A percentile compares a stretch with the other conserved stretches of the same genome.
Evolutionary conservation across 2,888 invertebrate genomes (phyloP).

Genomic region (Campopleginae sp.): DNA sequence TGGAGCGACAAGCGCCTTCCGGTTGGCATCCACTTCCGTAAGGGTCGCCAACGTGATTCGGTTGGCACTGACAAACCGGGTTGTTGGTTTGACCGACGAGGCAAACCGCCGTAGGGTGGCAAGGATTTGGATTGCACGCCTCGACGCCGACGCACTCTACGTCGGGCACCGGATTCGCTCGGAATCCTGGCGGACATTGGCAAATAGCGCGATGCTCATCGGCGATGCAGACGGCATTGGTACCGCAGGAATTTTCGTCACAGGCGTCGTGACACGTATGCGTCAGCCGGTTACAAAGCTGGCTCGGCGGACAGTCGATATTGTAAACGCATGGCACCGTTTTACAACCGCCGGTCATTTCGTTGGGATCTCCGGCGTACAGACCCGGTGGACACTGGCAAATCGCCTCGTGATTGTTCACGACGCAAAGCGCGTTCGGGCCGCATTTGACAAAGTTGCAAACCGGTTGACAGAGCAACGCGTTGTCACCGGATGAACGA

Average conservation of each 20-base stretch:
- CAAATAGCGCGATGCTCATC: conserved; percentile 93
- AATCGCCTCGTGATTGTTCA: conserved; percentile 95
- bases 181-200: conserved; percentile 94
- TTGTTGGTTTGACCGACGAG: conserved; percentile 88
- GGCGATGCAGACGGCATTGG: conserved; percentile 94
- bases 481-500: conserved; percentile 86
- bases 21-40: conserved; percentile 90
- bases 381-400: conserved; percentile 96
- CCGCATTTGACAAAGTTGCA: conserved; percentile 93
- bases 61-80: conserved; percentile 92
- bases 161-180: conserved; percentile 93
- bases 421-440: conserved; percentile 93
- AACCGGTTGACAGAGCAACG: conserved; percentile 90
- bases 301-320: conserved; percentile 91
- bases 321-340: conserved; percentile 95
- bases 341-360: conserved; percentile 90
- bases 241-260: conserved; percentile 92
- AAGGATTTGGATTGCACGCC: conserved; percentile 91
- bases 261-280: conserved; percentile 94
- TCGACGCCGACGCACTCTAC: conserved; percentile 91
- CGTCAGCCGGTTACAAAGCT: conserved; percentile 93
- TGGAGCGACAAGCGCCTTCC: conserved; percentile 90
- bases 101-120: conserved; percentile 93
- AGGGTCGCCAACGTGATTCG: conserved; percentile 91
- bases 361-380: conserved; percentile 94